These are phyloP conservation scores for Dolichotis patagonum DNA, from an alignment of 2,113 vertebrate genomes.

Conservation along the genomic window DNA sequence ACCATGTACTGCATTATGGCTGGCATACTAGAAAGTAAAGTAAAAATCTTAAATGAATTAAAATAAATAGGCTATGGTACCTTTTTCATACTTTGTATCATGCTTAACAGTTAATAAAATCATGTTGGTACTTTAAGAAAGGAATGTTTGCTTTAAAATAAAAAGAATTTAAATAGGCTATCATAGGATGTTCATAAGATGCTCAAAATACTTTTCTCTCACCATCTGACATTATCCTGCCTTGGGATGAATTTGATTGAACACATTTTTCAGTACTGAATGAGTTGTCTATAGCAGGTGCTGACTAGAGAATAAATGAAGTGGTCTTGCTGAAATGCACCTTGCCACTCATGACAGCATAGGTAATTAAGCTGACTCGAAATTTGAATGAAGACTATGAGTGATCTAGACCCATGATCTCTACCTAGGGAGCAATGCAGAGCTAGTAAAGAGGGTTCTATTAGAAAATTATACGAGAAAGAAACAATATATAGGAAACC, in stretches of 20 bases:
- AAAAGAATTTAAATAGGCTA: neutral
- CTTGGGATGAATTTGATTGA: neutral
- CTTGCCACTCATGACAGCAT: neutral
- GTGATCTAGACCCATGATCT: neutral
- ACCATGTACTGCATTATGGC: accelerated
- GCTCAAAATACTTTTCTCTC: neutral
- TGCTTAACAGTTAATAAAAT: neutral
- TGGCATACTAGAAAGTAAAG: neutral
- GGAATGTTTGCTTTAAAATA: neutral
- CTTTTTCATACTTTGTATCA: neutral
- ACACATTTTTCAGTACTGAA: neutral
- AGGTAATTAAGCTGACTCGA: neutral
- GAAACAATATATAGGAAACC: neutral
- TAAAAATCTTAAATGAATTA: neutral
- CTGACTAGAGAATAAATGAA: neutral
- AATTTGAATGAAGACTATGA: neutral
- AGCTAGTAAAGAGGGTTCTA: neutral
- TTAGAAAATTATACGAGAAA: neutral
- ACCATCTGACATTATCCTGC: neutral
- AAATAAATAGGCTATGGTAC: neutral
- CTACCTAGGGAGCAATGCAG: neutral
- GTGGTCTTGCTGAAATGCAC: neutral
- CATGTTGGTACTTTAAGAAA: neutral
- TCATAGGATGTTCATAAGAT: neutral
- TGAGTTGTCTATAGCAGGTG: neutral